These are phyloP conservation scores for Prunella strophiata DNA, from an alignment of 2,797 vertebrate species.

Conservation along the genomic window DNA sequence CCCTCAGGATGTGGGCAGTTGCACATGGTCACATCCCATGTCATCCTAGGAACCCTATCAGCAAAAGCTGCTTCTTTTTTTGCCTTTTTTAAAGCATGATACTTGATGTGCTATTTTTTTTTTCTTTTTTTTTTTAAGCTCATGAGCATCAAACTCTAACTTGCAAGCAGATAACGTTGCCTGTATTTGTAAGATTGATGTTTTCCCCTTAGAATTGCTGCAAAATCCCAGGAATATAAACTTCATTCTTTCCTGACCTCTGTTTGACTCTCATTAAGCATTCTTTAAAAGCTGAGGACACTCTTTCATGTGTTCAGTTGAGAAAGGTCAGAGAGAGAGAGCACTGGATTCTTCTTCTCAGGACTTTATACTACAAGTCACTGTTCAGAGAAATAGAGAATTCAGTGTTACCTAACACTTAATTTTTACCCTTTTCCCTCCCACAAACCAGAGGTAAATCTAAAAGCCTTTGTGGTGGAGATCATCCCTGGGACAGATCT, in stretches of 20 bases:
- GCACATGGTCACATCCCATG: neutral
- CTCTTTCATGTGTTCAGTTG: neutral
- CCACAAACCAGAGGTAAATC: neutral
- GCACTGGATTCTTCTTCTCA: neutral
- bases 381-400: neutral
- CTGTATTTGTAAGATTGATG: fast-evolving
- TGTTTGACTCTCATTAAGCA: neutral
- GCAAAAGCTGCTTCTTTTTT: neutral
- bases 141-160: neutral
- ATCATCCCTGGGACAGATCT: neutral
- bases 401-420: neutral
- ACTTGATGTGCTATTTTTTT: neutral
- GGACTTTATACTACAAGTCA: neutral
- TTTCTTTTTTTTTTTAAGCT: neutral
- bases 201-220: neutral
- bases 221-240: neutral
- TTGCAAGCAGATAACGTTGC: fast-evolving
- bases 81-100: fast-evolving
- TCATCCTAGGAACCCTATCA: neutral
- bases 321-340: neutral
- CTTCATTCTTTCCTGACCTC: neutral
- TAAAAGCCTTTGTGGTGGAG: neutral
- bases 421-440: neutral
- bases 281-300: neutral
- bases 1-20: slow-evolving; percentile 8